phyloP scores from a whole-genome alignment of 2,113 vertebrate species.

The Mustela lutreola region DNA sequence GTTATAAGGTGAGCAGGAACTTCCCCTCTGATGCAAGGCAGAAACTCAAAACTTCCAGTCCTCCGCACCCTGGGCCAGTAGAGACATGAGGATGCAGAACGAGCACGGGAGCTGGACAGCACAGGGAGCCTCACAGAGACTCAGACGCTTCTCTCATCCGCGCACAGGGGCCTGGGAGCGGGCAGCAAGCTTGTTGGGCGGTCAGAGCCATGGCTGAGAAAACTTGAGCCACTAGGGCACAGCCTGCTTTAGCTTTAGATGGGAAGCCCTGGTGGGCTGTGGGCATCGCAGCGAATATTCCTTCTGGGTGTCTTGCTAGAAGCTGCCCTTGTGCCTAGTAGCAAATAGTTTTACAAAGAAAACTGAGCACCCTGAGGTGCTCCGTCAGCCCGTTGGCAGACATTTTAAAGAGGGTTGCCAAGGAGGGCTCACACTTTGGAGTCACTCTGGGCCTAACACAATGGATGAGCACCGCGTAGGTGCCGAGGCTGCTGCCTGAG shows the following conservation, averaged over 20 bases:
- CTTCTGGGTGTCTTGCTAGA: constrained; percentile 35
- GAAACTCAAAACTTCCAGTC: neutral
- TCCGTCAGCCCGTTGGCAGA: neutral
- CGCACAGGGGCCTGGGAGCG: neutral
- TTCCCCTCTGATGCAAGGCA: neutral
- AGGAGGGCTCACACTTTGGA: neutral
- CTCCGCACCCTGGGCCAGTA: neutral
- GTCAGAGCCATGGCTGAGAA: constrained; percentile 45
- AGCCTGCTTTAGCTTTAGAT: constrained; percentile 25
- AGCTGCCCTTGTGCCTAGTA: neutral
- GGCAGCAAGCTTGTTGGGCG: constrained; percentile 10
- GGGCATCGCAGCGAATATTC: constrained; percentile 27
- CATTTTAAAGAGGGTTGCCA: neutral
- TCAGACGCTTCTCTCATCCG: neutral
- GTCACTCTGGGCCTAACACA: neutral
- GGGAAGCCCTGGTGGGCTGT: neutral
- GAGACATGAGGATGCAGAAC: neutral
- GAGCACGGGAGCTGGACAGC: neutral
- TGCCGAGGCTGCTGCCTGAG: neutral
- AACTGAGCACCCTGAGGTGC: neutral
- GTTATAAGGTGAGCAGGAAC: neutral
- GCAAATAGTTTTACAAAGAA: neutral
- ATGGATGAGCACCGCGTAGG: neutral
- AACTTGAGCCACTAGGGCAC: rapidly evolving
- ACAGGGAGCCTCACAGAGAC: neutral